Evolutionary conservation across 2,113 vertebrate genomes (phyloP).

Genomic region (Tachuris rubrigastra): DNA sequence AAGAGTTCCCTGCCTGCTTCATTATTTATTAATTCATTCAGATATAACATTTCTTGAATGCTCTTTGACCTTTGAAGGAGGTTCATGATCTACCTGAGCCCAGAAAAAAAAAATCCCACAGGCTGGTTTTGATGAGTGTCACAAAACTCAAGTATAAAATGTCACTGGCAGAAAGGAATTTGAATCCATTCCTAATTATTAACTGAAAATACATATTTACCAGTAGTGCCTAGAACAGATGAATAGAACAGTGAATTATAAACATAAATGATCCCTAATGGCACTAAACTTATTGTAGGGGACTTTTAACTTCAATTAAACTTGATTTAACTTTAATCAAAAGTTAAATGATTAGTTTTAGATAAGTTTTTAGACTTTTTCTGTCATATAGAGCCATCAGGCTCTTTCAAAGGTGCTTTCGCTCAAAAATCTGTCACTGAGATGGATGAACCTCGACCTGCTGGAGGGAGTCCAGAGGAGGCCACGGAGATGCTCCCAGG

Average conservation of each 20-base stretch:
- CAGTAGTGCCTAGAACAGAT: neutral
- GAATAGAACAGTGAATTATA: neutral
- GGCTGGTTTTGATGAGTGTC: neutral
- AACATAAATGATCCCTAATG: neutral
- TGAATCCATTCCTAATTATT: neutral
- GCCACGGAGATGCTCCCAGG: rapidly evolving
- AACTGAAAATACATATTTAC: neutral
- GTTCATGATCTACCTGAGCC: neutral
- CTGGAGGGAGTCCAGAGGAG: neutral
- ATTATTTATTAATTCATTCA: neutral
- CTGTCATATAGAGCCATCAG: neutral
- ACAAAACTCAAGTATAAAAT: neutral
- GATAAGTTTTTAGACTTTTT: neutral
- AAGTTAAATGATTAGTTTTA: neutral
- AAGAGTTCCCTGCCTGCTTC: neutral
- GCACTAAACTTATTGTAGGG: neutral
- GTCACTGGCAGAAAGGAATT: neutral
- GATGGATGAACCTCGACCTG: neutral
- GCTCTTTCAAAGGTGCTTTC: neutral
- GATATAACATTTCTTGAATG: neutral
- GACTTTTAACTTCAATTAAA: neutral
- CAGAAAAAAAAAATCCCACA: neutral
- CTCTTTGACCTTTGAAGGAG: neutral
- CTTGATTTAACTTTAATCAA: neutral
- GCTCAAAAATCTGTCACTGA: neutral